phyloP scores from a whole-genome alignment of 2,797 vertebrate species.

The Orientallactaga sibirica region DNA sequence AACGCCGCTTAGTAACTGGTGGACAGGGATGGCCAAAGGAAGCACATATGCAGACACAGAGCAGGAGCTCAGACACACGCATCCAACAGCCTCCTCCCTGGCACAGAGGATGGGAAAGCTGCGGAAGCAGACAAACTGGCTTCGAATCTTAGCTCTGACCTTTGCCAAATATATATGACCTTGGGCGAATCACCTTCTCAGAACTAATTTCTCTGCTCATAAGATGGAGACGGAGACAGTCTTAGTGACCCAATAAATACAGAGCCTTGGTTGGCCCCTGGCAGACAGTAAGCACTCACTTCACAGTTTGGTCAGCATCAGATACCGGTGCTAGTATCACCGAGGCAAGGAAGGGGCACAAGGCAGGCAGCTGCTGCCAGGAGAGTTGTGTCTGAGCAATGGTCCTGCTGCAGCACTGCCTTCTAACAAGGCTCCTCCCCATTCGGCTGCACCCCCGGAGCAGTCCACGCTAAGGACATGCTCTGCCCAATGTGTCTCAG shows the following conservation, averaged over 20 bases:
- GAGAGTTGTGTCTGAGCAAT: not conserved
- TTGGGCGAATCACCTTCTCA: not conserved
- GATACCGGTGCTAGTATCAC: not conserved
- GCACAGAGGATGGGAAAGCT: no score
- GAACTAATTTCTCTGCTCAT: rapidly evolving
- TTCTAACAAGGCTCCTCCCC: not conserved
- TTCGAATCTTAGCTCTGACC: not conserved
- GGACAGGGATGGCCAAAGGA: not conserved
- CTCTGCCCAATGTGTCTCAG: not conserved
- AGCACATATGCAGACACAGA: rapidly evolving
- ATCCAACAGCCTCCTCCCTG: not conserved
- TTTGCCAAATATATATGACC: rapidly evolving
- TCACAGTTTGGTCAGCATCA: rapidly evolving
- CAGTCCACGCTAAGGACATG: rapidly evolving
- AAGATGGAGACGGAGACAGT: rapidly evolving
- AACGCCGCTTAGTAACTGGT: no score
- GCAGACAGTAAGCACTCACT: rapidly evolving
- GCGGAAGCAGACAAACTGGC: not conserved
- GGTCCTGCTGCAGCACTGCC: rapidly evolving
- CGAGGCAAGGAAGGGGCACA: not conserved
- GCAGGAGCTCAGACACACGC: not conserved
- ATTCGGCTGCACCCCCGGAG: rapidly evolving
- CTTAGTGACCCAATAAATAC: rapidly evolving
- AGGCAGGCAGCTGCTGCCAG: not conserved
- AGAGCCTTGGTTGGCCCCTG: rapidly evolving